Evolutionary conservation across 2,797 vertebrate species (phyloP), one percentile per base, ranked within the genome.

Genomic region (Protosalanx chinensis): DNA sequence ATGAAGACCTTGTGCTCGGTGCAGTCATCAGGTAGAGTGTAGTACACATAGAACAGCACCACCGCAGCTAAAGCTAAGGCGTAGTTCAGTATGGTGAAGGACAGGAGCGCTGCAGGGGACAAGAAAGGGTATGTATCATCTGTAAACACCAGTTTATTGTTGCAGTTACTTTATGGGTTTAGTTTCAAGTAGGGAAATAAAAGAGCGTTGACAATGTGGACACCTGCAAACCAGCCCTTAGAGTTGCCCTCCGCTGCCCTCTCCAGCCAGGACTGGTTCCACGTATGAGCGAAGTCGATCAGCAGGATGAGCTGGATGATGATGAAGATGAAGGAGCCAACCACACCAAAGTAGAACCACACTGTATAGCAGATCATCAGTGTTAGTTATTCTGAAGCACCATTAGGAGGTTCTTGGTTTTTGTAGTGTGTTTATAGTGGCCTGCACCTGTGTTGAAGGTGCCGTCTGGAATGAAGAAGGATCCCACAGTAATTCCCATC

Each of bases 381-480:
- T 15, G 27, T 65, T 37, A 35, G 30, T 15, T 61, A 27, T 23
- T n/a, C 51, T 57, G 37, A 32, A 13, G 29, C 23, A 29, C 12
- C 8, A 12, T 35, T n/a, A 12, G 3, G 6, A 10, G 20, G 32
- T 30, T 59, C 6, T 29, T 32, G 3, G 29, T 33, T n/a, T n/a
- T 53, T 32, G 29, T 15, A 57, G 51, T 56, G 33, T 13, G 16
- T 60, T 60, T 61, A 46, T 6, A 15, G 6, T 37, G 16, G 32
- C 73, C 51, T 71, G 82, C 91, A 97, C 97, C 91, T 51, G 92
- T 82, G 29, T 90, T 93, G 83, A 98, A 98, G 15, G 58, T 30
- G 29, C 93, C 95, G 0, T 96, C 92, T 0, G 96, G 97, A 72
- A 98, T 97, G 86, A 95, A 98, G 89, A 98, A 98, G 5, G 96